These are phyloP conservation scores for Aethes cnicana DNA, from an alignment of 2,888 invertebrate genomes.

Conservation along the genomic window DNA sequence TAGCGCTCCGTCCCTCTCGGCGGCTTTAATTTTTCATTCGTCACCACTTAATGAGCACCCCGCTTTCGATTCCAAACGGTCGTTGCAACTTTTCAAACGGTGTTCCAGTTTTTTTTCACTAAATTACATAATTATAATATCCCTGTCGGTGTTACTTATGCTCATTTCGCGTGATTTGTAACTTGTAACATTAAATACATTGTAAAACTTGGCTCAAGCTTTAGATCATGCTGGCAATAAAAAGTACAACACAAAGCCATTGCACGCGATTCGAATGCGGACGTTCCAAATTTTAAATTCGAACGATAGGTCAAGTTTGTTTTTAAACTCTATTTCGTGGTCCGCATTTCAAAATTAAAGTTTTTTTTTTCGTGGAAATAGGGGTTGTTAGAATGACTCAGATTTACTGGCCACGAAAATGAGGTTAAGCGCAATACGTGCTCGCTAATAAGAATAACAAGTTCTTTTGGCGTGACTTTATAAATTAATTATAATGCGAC, in stretches of 20 bases:
- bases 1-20: constrained; percentile 44
- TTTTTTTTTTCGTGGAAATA: constrained; percentile 10
- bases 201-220: constrained; percentile 45
- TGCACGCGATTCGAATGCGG: constrained; percentile 53
- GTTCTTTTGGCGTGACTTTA: constrained; percentile 6
- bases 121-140: constrained; percentile 18
- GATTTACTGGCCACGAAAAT: constrained; percentile 5
- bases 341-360: constrained; percentile 24
- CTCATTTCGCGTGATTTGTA: constrained; percentile 56
- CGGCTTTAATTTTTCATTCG: constrained; percentile 63
- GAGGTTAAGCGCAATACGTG: too few species aligned
- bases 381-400: constrained; percentile 12
- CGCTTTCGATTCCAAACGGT: constrained; percentile 40
- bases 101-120: constrained; percentile 2
- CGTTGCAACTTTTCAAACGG: background rate
- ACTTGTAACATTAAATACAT: constrained; percentile 50
- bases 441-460: too few species aligned
- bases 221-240: constrained; percentile 49
- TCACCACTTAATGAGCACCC: constrained; percentile 57
- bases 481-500: too few species aligned
- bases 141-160: constrained; percentile 22
- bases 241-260: constrained; percentile 36
- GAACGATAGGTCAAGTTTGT: constrained; percentile 35
- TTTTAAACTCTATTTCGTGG: constrained; percentile 24
- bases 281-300: constrained; percentile 47